Base-by-base conservation (phyloP, 2,888 invertebrate species). In the Harmothoe impar region DNA sequence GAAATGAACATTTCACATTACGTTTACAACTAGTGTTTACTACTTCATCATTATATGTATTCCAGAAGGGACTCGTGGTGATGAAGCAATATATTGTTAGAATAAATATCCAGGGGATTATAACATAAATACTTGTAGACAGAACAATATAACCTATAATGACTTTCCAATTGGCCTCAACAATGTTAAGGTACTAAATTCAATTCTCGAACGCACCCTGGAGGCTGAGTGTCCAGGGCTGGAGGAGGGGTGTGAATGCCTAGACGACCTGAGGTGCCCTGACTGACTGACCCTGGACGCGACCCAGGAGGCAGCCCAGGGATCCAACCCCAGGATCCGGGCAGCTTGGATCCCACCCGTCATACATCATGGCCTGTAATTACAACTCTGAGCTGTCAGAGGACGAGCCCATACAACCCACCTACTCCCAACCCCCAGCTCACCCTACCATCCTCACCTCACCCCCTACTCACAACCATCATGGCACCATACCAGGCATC, bases 361-460 rank as follows among this genome's bases (percentile, higher is more conserved):
- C 81, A 81, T 81, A 81, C 81, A 81, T 81, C 81, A 81, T 17
- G 33, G 81, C 43, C 81, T 81, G 81, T 81, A 81, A 81, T 81
- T 81, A 81, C 81, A 33, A 25, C 81, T 12, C 15, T 33, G 23
- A 20, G 81, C 81, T 81, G 81, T 81, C 81, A 81, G 29, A 77
- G 31, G 77, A 31, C 17, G 77, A 25, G 29, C 62, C 62, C 62
- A 25, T 25, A 62, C 62, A 31, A 25, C 29, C 77, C 29, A 25
- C 17, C 77, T 29, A 20, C 77, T n/a, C 62, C 62, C 62, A 62
- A n/a, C 62, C 23, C 62, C n/a, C n/a, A n/a, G n/a, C n/a, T n/a
- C n/a, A n/a, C n/a, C n/a, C n/a, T n/a, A n/a, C n/a, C n/a, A 1
- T 29, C 31, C 77, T 29, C 77, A 25, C 77, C 77, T 25, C 25